phyloP scores from a whole-genome alignment of 2,888 invertebrate genomes.

The Dinocampus coccinellae region DNA sequence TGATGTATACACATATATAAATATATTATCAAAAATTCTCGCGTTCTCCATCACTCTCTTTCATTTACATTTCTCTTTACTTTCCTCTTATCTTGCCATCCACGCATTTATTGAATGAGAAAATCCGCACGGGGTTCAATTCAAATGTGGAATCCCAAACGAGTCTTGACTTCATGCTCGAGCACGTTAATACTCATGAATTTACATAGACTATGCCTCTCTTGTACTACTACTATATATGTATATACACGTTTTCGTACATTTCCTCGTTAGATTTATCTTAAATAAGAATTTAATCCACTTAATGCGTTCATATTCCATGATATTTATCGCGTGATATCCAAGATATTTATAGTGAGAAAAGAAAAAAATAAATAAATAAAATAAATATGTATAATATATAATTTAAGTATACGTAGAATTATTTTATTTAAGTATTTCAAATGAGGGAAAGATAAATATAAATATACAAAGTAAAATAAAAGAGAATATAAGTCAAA shows the following conservation, averaged over 20 bases:
- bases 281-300: background rate
- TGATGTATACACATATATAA: too few species aligned
- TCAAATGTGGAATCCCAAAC: constrained; percentile 12
- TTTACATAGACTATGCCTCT: background rate
- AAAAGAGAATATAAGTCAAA: too few species aligned
- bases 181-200: constrained; percentile 13
- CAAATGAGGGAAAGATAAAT: background rate
- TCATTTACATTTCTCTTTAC: background rate
- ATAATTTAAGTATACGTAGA: too few species aligned
- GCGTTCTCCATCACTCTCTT: constrained; percentile 3
- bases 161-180: constrained; percentile 18
- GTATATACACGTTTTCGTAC: background rate
- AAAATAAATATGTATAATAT: background rate
- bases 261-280: background rate
- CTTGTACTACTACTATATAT: background rate
- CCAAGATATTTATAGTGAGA: background rate
- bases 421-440: too few species aligned
- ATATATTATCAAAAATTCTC: constrained; percentile 11
- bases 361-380: background rate
- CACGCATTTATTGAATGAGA: background rate
- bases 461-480: background rate
- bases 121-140: constrained; percentile 9
- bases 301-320: background rate
- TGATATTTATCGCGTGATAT: background rate
- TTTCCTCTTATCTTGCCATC: background rate